Conservation (phyloP, 2,888 invertebrate genomes). For the Ophion ventricosus region DNA sequence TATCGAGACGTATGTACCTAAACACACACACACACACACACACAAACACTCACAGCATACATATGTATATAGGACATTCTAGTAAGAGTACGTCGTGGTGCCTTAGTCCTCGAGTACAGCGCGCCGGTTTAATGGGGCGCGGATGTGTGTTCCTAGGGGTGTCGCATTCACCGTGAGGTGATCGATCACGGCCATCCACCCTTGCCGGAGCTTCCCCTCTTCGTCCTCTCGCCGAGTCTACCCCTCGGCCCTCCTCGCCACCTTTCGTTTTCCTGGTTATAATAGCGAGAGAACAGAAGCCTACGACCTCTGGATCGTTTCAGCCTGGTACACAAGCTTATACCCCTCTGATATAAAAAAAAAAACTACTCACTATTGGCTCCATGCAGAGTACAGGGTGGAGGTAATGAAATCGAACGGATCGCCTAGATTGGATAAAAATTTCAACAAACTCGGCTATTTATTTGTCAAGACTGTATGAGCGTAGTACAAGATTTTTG, state of each 20-base stretch:
- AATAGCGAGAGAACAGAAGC: constrained; percentile 70
- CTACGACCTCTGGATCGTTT: constrained; percentile 56
- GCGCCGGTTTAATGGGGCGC: constrained; percentile 80
- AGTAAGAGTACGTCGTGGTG: constrained; percentile 40
- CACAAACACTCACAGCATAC: too few relatives aligned
- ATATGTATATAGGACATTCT: constrained; percentile 16
- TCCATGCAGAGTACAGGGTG: too few relatives aligned
- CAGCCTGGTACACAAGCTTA: constrained; percentile 39
- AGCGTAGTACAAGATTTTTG: too few relatives aligned
- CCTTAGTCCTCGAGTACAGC: constrained; percentile 43
- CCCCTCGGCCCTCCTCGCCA: not conserved
- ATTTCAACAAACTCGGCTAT: too few relatives aligned
- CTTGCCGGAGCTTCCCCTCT: constrained; percentile 69
- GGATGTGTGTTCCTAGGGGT: constrained; percentile 80
- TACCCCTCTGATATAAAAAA: constrained; percentile 1
- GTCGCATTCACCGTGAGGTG: constrained; percentile 80
- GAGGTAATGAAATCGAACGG: too few relatives aligned
- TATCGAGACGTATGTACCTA: too few relatives aligned
- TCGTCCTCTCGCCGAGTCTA: not conserved
- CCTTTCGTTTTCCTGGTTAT: constrained; percentile 68
- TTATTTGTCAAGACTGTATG: too few relatives aligned
- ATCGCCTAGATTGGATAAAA: too few relatives aligned
- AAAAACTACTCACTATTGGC: too few relatives aligned
- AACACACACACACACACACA: too few relatives aligned
- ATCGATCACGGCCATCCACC: constrained; percentile 81